Evolutionary conservation across 2,888 invertebrate genomes (phyloP), one percentile per base, ranked within the genome.

Genomic region (Minunthozetes semirufus): DNA sequence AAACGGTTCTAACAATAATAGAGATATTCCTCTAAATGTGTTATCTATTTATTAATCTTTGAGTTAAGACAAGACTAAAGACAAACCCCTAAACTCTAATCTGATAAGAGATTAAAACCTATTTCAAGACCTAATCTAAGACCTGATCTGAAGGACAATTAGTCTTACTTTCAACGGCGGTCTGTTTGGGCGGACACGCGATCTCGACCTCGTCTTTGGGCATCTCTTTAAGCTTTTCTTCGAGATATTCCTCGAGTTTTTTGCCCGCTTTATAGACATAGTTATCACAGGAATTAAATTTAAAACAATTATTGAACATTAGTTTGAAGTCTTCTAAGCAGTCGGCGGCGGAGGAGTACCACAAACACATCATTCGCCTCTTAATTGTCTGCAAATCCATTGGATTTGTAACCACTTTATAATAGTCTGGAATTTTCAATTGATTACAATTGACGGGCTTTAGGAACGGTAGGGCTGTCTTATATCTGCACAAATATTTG

Each of bases 381-480:
- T 74, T 74, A 50, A 74, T 71, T 13, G 74, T 74, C 29, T 27
- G 53, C 22, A 74, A 53, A 72, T 74, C 74, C 74, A 74, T 74
- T 6, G 74, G 74, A 25, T 71, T 53, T 56, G 70, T 33, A 9
- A 74, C n/a, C 42, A 74, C 70, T 70, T 50, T 50, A 42, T 74
- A 74, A 25, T 74, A 74, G 70, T 74, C 70, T 1, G 74, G 74
- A 27, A 70, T 71, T 46, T 74, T 74, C 9, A 74, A 27, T 29
- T 33, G 29, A 19, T 71, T 71, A 70, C 74, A 70, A 46, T 74
- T 29, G 71, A 74, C 74, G 22, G 74, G 74, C 33, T 33, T 48
- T 3, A 75, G 59, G 33, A 75, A 75, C 25, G 72, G 75, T 25
- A 72, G 22, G 19, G 75, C 72, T 22, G 72, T 38, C 72, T 75